phyloP scores from a whole-genome alignment of 1,140 invertebrate genomes.

The Diabrotica undecimpunctata region DNA sequence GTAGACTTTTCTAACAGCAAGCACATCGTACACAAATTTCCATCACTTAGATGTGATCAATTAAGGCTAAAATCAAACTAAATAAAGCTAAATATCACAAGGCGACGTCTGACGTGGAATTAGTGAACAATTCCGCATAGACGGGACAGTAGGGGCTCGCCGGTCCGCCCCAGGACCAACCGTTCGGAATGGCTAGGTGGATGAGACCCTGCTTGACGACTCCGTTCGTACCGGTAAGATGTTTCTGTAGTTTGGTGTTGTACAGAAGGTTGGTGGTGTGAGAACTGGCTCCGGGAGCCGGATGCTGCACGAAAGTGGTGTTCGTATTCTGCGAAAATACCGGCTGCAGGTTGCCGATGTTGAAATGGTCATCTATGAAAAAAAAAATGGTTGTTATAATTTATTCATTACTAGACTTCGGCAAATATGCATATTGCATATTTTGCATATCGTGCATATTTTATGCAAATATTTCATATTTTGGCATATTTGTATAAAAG shows the following conservation, averaged over 20 bases:
- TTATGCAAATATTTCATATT: too few species aligned
- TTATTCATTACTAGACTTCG: too few species aligned
- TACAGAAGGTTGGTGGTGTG: slow-evolving; percentile 39
- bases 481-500: too few species aligned
- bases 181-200: slow-evolving; percentile 74
- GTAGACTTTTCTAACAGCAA: too few species aligned
- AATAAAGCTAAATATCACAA: slow-evolving; percentile 38
- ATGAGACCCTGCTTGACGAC: slow-evolving; percentile 65
- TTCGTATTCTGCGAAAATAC: slow-evolving; percentile 35
- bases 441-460: too few species aligned
- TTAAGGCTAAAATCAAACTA: slow-evolving; percentile 20
- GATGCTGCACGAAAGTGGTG: slow-evolving; percentile 33
- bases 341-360: slow-evolving; percentile 31
- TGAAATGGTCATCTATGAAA: slow-evolving; percentile 31
- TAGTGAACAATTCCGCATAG: slow-evolving; percentile 56
- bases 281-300: slow-evolving; percentile 9
- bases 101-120: slow-evolving; percentile 24
- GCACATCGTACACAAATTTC: too few species aligned
- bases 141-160: slow-evolving; percentile 70
- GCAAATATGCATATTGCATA: too few species aligned
- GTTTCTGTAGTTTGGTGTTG: slow-evolving; percentile 26
- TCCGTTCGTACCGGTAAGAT: slow-evolving; percentile 55
- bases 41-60: slow-evolving; percentile 1
- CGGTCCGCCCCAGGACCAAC: slow-evolving; percentile 76
- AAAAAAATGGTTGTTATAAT: neutral